Evolutionary conservation across 2,113 vertebrate genomes (phyloP), one percentile per base, ranked within the genome.

Genomic region (Actinemys pallida): DNA sequence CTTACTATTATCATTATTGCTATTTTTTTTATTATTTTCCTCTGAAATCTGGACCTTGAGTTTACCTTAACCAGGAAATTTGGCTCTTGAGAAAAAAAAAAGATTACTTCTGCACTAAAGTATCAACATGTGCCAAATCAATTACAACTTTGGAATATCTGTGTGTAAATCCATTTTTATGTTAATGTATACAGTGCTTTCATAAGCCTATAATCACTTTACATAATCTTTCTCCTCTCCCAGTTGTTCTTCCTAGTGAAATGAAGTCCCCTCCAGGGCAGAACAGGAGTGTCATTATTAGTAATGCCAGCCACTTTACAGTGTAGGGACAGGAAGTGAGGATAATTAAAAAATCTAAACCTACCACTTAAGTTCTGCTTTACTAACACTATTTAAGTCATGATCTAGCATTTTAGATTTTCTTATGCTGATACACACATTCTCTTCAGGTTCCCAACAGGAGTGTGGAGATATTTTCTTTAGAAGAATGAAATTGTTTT

Each of bases 101-200:
- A 52, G 52, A 52, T 53, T 53, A 53, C 52, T 53, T 53, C 6
- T 53, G 52, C 19, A 65, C 62, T 91, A 11, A 95, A 94, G 76
- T 90, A 80, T 1, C 39, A 91, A 8, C 2, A 69, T 6, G 47
- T 31, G 1, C 5, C 84, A 89, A 93, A 92, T 56, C 19, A 94
- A 83, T 84, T 69, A 35, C 11, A 89, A 14, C 22, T 12, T 86
- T 92, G n/a, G 52, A 95, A 83, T 3, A 95, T 56, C 76, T 62
- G 13, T 90, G 90, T 89, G 47, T 80, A 94, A 88, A 50, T 20
- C 27, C 2, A 24, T 92, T 93, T 86, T 49, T 4, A 10, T 87
- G 24, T 11, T 54, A 29, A 54, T 5, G 0, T 45, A 25, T 47
- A 87, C 12, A 13, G 65, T 72, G 10, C 20, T 93, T 90, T 91